phyloP scores from a whole-genome alignment of 2,797 vertebrate genomes.

The Aldrovandia affinis region DNA sequence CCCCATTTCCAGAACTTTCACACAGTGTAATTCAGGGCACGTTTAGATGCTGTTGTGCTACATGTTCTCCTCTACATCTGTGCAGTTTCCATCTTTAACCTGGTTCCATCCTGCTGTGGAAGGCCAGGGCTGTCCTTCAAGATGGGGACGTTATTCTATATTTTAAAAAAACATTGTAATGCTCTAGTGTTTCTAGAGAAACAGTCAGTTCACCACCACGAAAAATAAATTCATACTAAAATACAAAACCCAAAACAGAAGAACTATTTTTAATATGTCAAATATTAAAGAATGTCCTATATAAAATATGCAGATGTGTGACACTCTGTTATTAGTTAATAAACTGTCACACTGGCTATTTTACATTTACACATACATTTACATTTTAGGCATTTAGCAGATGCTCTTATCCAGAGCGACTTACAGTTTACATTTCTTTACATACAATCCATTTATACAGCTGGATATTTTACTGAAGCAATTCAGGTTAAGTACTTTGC shows the following conservation, averaged over 20 bases:
- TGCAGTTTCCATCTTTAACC: background rate
- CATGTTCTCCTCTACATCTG: background rate
- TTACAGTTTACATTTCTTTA: too few relatives aligned
- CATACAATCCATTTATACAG: too few relatives aligned
- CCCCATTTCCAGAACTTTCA: background rate
- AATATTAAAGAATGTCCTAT: background rate
- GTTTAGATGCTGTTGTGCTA: background rate
- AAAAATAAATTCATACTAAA: background rate
- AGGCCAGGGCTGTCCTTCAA: background rate
- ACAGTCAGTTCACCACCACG: background rate
- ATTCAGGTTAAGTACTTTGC: too few relatives aligned
- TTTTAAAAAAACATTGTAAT: too few relatives aligned
- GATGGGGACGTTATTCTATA: constrained; percentile 4
- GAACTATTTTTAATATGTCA: background rate
- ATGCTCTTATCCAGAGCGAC: too few relatives aligned
- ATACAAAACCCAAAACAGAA: background rate
- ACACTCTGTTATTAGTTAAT: background rate
- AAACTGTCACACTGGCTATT: background rate
- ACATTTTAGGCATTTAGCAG: too few relatives aligned
- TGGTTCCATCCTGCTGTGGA: background rate
- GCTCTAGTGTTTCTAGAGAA: background rate
- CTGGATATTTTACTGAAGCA: too few relatives aligned
- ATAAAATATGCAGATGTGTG: background rate
- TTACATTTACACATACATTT: too few relatives aligned
- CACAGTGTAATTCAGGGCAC: background rate